phyloP scores from a whole-genome alignment of 1,140 invertebrate species.

The Agrilus planipennis region DNA sequence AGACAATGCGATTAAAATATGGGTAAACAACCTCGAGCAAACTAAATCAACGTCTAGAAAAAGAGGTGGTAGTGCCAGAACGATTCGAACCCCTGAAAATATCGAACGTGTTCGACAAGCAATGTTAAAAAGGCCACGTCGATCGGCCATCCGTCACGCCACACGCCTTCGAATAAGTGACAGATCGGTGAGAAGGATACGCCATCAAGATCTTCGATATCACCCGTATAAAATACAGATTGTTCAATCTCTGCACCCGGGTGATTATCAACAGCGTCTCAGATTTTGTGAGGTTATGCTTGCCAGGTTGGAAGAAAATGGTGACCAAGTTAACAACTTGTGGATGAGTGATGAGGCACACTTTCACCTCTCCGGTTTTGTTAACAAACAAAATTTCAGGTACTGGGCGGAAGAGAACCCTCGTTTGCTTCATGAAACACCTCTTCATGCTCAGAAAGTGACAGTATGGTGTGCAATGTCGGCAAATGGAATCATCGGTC shows the following conservation, averaged over 20 bases:
- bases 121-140: slow-evolving; percentile 8
- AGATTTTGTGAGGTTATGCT: slow-evolving; percentile 9
- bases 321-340: slow-evolving; percentile 8
- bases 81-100: slow-evolving; percentile 6
- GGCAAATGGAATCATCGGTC: slow-evolving; percentile 7
- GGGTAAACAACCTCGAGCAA: slow-evolving; percentile 9
- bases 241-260: slow-evolving; percentile 8
- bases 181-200: slow-evolving; percentile 8
- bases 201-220: slow-evolving; percentile 5
- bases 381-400: slow-evolving; percentile 7
- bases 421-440: slow-evolving; percentile 12
- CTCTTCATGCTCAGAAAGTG: slow-evolving; percentile 14
- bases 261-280: slow-evolving; percentile 10
- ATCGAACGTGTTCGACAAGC: slow-evolving; percentile 12
- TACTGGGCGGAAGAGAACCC: slow-evolving; percentile 10
- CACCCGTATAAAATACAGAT: slow-evolving; percentile 10
- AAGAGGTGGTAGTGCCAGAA: slow-evolving; percentile 4
- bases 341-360: slow-evolving; percentile 8
- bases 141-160: slow-evolving; percentile 9
- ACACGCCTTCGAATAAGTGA: slow-evolving; percentile 8
- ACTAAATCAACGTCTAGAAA: slow-evolving; percentile 9
- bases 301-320: slow-evolving; percentile 7
- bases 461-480: slow-evolving; percentile 14
- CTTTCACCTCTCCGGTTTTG: slow-evolving; percentile 5
- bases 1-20: slow-evolving; percentile 9